Base-by-base conservation (phyloP, 2,113 vertebrate genomes). In the Herpailurus yagouaroundi region DNA sequence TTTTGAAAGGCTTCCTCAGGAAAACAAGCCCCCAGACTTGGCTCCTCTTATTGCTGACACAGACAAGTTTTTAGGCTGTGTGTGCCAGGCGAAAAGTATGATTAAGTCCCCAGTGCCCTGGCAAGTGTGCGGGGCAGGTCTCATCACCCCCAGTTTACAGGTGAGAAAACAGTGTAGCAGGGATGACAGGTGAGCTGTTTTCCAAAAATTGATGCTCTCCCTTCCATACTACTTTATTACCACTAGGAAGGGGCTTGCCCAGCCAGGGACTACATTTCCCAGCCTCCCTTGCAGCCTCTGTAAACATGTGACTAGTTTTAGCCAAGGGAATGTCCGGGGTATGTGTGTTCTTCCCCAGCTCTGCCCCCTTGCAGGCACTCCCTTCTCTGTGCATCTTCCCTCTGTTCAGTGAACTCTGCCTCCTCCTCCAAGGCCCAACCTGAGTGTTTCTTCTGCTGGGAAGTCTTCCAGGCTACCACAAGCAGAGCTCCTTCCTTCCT, bases 221-320 rank as follows among this genome's bases (percentile, higher is more conserved):
- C 21, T 85, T 85, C 9, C 48, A 3, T 2, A 60, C n/a, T 29
- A 18, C 0, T 14, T n/a, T 73, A 68, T 23, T 52, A 41, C 92
- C 29, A 41, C 18, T 38, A 64, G 45, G 60, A 90, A 82, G 57
- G 63, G n/a, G 31, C 14, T 21, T 21, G 25, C 63, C 41, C 13
- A 13, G 55, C 36, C 14, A 87, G 68, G 74, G 36, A 96, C 82
- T 79, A 71, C 38, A 83, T 64, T 91, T 94, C 91, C 96, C 85
- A 93, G 91, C 5, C 11, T 64, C 84, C 74, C 69, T 80, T 36
- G 76, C 8, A 63, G 2, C 29, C 66, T 38, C n/a, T 29, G 33
- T 23, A 73, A 38, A 25, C 64, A 93, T 3, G 19, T 31, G 71
- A 85, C 60, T 55, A 60, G 18, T 48, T 88, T 25, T 1, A 87